Percentiles rank a stretch among this genome's conserved stretches.
Conservation (phyloP, 2,113 vertebrate genomes). For the Cyanocitta stelleri region DNA sequence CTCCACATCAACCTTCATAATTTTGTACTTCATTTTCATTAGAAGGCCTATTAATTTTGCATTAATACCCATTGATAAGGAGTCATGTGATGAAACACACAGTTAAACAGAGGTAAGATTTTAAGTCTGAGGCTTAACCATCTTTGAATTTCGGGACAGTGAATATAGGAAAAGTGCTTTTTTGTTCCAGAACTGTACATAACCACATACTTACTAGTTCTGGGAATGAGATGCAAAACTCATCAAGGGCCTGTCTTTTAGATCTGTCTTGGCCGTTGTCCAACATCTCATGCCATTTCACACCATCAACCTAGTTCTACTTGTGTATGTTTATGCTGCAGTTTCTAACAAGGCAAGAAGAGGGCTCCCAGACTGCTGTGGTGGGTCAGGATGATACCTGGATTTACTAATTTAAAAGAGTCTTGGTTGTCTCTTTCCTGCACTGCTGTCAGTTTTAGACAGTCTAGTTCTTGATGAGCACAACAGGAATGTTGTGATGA, state of each 20-base stretch:
- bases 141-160: background rate
- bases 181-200: background rate
- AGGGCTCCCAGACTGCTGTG: background rate
- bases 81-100: background rate
- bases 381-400: background rate
- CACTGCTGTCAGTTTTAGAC: background rate
- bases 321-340: background rate
- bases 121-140: background rate
- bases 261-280: background rate
- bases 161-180: background rate
- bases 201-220: background rate
- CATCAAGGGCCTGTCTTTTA: background rate
- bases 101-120: background rate
- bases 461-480: background rate
- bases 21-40: background rate
- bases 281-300: background rate
- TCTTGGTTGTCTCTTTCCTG: background rate
- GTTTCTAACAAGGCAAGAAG: background rate
- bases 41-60: background rate
- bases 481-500: background rate
- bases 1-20: background rate
- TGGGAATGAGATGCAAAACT: background rate
- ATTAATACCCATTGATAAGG: background rate
- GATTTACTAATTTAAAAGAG: background rate
- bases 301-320: background rate